These are phyloP conservation scores for fruit fly (Drosophila melanogaster) DNA, from an alignment of 1,140 invertebrate species.

Conservation along the genomic window DNA sequence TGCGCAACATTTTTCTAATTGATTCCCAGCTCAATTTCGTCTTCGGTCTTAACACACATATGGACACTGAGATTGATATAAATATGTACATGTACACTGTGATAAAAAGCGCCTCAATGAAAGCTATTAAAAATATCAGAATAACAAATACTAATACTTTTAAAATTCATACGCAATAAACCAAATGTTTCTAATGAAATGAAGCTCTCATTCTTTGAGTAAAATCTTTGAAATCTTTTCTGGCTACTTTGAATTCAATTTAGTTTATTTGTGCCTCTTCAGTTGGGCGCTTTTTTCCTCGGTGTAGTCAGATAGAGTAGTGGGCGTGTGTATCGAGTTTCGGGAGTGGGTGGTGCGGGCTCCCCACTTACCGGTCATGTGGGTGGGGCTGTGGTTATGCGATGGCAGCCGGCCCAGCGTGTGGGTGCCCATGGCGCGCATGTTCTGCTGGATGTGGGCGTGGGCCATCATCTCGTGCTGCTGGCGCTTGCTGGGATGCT, in stretches of 20 bases:
- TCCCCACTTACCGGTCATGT: slow-evolving; percentile 79
- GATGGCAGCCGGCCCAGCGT: slow-evolving; percentile 86
- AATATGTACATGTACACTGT: slow-evolving; percentile 14
- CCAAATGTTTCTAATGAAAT: too few species aligned
- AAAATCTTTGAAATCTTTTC: too few species aligned
- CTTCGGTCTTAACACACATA: slow-evolving; percentile 10
- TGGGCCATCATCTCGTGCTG: slow-evolving; percentile 84
- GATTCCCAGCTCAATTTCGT: slow-evolving; percentile 24
- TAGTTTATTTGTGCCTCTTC: too few species aligned
- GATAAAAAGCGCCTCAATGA: slow-evolving; percentile 3
- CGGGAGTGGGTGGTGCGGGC: slow-evolving; percentile 4
- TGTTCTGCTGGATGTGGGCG: slow-evolving; percentile 84
- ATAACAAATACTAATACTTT: too few species aligned
- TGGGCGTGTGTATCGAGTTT: slow-evolving; percentile 9
- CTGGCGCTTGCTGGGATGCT: slow-evolving; percentile 82
- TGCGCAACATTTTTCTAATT: neutral
- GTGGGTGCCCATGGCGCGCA: slow-evolving; percentile 85
- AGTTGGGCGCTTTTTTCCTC: neutral
- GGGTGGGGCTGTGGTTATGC: slow-evolving; percentile 85
- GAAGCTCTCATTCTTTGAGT: too few species aligned
- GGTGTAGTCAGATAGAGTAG: slow-evolving; percentile 11
- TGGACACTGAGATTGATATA: slow-evolving; percentile 25
- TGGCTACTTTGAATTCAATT: too few species aligned
- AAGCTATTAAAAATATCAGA: too few species aligned
- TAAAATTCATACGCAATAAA: too few species aligned